Evolutionary conservation across 1,140 invertebrate species (phyloP).

Genomic region (Ostrea edulis): DNA sequence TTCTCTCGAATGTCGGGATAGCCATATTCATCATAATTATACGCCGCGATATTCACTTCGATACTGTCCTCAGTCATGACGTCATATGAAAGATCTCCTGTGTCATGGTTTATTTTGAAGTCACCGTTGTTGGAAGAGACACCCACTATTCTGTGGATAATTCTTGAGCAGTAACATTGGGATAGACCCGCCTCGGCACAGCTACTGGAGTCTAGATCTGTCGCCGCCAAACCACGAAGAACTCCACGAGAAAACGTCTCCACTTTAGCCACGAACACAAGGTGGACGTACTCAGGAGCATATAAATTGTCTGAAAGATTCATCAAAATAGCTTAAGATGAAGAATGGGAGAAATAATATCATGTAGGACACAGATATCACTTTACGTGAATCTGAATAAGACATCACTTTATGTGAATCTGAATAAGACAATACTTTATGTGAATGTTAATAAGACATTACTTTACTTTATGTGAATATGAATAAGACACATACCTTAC

Average conservation of each 20-base stretch:
- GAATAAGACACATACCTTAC: too few species aligned
- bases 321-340: too few species aligned
- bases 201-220: neutral
- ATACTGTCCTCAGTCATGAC: neutral
- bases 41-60: slow-evolving; percentile 8
- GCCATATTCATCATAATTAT: slow-evolving; percentile 31
- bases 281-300: slow-evolving; percentile 14
- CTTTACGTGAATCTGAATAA: too few species aligned
- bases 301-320: neutral
- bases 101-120: slow-evolving; percentile 36
- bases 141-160: slow-evolving; percentile 8
- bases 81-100: slow-evolving; percentile 13
- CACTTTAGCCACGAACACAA: neutral
- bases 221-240: slow-evolving; percentile 2
- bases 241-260: slow-evolving; percentile 22
- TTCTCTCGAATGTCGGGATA: slow-evolving; percentile 4
- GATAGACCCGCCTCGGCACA: neutral
- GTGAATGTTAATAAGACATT: too few species aligned
- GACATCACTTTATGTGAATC: too few species aligned
- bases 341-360: too few species aligned
- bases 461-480: too few species aligned
- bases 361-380: too few species aligned
- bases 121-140: neutral
- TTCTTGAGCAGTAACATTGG: neutral
- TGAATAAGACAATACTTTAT: too few species aligned